These are phyloP conservation scores for Drosophila yooni DNA, from an alignment of 2,888 invertebrate species.

Conservation along the genomic window DNA sequence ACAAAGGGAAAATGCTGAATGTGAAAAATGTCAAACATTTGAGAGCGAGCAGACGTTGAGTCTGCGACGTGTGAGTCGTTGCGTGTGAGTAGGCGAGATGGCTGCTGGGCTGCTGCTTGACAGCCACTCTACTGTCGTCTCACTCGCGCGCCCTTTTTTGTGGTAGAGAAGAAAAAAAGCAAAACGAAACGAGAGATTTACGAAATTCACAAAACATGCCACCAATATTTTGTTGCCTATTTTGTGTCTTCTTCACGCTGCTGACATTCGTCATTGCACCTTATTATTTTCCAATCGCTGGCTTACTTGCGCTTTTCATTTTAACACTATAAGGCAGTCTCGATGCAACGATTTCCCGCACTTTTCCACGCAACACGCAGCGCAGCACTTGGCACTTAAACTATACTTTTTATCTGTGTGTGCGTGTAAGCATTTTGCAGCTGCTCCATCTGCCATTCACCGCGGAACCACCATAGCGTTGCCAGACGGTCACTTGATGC, in stretches of 20 bases:
- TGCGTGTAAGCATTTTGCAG: constrained; percentile 61
- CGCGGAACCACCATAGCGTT: not conserved
- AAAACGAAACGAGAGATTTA: constrained; percentile 72
- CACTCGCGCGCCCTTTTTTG: constrained; percentile 74
- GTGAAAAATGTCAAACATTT: constrained; percentile 75
- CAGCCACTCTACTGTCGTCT: constrained; percentile 48
- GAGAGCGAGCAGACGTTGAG: constrained; percentile 72
- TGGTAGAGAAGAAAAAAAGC: constrained; percentile 77
- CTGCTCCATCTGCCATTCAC: constrained; percentile 55
- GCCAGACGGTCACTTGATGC: not conserved
- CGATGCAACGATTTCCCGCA: constrained; percentile 66
- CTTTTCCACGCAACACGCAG: constrained; percentile 62
- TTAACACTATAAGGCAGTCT: constrained; percentile 28
- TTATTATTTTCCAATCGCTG: constrained; percentile 18
- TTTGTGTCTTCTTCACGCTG: constrained; percentile 20
- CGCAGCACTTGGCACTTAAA: constrained; percentile 60
- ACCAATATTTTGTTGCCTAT: constrained; percentile 46
- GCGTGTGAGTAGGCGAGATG: constrained; percentile 55
- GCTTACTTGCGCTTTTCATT: constrained; percentile 8
- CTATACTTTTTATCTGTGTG: constrained; percentile 55
- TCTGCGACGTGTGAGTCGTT: constrained; percentile 64
- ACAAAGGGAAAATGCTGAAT: constrained; percentile 80
- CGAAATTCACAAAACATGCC: constrained; percentile 67
- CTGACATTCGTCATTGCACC: constrained; percentile 30
- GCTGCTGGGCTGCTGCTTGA: constrained; percentile 24